Percentiles rank a stretch among this genome's conserved stretches.
Evolutionary conservation across 2,797 vertebrate species (phyloP).

Genomic region (Sylvilagus floridanus): DNA sequence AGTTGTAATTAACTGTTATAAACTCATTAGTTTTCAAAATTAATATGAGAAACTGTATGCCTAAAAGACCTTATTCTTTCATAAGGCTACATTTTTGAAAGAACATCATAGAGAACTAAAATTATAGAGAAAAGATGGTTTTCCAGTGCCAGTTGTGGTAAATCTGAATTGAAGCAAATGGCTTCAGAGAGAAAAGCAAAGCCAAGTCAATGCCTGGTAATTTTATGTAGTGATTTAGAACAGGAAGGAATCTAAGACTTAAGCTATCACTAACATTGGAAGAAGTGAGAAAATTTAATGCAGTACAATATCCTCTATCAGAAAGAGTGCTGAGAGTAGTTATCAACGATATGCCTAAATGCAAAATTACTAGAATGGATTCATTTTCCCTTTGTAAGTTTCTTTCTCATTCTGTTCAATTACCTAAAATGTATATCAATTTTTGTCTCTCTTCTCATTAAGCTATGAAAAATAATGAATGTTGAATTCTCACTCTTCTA

Average conservation of each 20-base stretch:
- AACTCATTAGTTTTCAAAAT: neutral
- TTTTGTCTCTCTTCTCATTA: slow-evolving; percentile 8
- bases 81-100: neutral
- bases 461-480: neutral
- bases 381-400: slow-evolving; percentile 18
- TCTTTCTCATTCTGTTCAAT: slow-evolving; percentile 57
- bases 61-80: neutral
- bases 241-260: slow-evolving; percentile 11
- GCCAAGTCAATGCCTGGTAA: neutral
- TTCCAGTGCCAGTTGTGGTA: neutral
- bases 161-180: neutral
- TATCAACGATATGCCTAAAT: neutral
- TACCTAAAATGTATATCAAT: slow-evolving; percentile 54
- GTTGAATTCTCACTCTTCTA: neutral
- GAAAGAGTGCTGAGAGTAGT: accelerated
- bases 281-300: slow-evolving; percentile 25
- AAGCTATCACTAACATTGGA: neutral
- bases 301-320: neutral
- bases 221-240: slow-evolving; percentile 30
- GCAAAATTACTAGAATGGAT: neutral
- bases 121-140: neutral
- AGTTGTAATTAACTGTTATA: neutral
- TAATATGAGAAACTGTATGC: neutral
- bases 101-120: neutral
- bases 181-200: slow-evolving; percentile 31